Percentiles rank a stretch among this genome's conserved stretches.
Conservation (phyloP, 2,797 vertebrate genomes). For the Pipistrellus pygmaeus region DNA sequence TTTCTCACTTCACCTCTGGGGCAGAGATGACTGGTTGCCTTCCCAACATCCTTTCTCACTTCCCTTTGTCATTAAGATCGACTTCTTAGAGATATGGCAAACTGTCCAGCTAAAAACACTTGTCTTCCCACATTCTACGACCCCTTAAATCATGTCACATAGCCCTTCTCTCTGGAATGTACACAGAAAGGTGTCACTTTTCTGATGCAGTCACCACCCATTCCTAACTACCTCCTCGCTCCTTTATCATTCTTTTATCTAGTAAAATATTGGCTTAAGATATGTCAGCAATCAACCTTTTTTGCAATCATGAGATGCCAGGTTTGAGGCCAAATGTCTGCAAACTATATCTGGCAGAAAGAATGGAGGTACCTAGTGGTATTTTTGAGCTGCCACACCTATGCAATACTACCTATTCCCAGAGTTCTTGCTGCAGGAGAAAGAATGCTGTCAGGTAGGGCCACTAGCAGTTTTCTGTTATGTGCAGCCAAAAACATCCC, state of each 20-base stretch:
- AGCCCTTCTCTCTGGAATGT: slow-evolving; percentile 62
- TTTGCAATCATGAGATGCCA: slow-evolving; percentile 52
- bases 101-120: slow-evolving; percentile 73
- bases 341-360: slow-evolving; percentile 40
- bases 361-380: slow-evolving; percentile 15
- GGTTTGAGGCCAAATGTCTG: slow-evolving; percentile 54
- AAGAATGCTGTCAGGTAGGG: not conserved
- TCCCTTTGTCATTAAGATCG: slow-evolving; percentile 57
- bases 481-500: not conserved
- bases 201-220: slow-evolving; percentile 51
- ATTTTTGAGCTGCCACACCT: not conserved
- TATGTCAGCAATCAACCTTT: slow-evolving; percentile 45
- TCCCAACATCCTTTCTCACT: slow-evolving; percentile 38
- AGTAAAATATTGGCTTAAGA: slow-evolving; percentile 65
- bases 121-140: slow-evolving; percentile 67
- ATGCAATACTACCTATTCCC: not conserved
- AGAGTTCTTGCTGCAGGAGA: not conserved
- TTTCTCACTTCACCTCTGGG: not conserved
- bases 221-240: slow-evolving; percentile 33
- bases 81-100: slow-evolving; percentile 68
- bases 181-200: slow-evolving; percentile 69
- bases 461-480: not conserved
- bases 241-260: slow-evolving; percentile 60
- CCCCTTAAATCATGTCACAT: slow-evolving; percentile 71
- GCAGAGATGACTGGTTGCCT: not conserved